Evolutionary conservation across 2,797 vertebrate genomes (phyloP).

Genomic region (Chaunax sp.): DNA sequence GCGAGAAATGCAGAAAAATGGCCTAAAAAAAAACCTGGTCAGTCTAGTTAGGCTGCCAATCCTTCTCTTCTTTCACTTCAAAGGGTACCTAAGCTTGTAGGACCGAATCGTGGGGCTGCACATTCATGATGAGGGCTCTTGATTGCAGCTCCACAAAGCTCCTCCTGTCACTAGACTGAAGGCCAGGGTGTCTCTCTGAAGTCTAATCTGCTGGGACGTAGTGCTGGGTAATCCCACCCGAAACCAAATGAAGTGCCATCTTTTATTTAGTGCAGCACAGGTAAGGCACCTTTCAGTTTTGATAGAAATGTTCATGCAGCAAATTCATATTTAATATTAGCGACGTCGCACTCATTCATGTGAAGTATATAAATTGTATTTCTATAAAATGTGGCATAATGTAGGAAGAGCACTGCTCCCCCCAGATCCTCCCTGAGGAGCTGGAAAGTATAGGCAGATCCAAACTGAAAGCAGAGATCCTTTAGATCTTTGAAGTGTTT

Average conservation of each 20-base stretch:
- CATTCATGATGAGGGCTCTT: conserved; percentile 73
- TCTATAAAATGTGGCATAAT: not conserved
- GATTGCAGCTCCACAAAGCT: conserved; percentile 72
- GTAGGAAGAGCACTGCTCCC: too few relatives aligned
- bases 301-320: conserved; percentile 25
- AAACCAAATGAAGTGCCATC: conserved; percentile 54
- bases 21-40: conserved; percentile 33
- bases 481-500: too few relatives aligned
- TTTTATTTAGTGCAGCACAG: conserved; percentile 49
- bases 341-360: not conserved
- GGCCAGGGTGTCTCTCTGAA: conserved; percentile 68
- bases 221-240: conserved; percentile 58
- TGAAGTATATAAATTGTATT: not conserved
- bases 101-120: conserved; percentile 67
- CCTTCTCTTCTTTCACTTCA: conserved; percentile 73
- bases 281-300: conserved; percentile 26
- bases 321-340: not conserved
- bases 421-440: too few relatives aligned
- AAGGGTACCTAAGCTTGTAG: conserved; percentile 72
- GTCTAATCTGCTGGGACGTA: conserved; percentile 67
- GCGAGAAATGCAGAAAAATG: conserved; percentile 19
- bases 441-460: too few relatives aligned
- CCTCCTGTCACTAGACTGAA: conserved; percentile 69
- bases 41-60: conserved; percentile 50
- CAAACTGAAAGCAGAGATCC: too few relatives aligned